These are phyloP conservation scores for Catagonus wagneri DNA, from an alignment of 2,113 vertebrate species.

Conservation along the genomic window DNA sequence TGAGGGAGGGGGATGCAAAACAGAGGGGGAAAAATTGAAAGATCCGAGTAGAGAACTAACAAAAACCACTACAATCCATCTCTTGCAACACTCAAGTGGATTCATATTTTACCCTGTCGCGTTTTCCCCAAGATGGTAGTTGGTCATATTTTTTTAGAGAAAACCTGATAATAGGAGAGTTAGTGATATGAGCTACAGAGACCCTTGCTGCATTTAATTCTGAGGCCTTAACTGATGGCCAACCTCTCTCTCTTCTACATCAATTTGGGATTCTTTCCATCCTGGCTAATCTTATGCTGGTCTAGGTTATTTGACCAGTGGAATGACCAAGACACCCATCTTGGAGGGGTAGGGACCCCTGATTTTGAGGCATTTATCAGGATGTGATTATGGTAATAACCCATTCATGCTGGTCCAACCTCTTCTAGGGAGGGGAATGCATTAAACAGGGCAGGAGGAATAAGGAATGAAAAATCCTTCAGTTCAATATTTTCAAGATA, in stretches of 20 bases:
- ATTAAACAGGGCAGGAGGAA: not conserved
- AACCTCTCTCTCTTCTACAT: not conserved
- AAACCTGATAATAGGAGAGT: not conserved
- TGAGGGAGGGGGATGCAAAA: not conserved
- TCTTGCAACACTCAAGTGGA: not conserved
- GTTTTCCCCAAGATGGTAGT: not conserved
- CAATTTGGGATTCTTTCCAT: not conserved
- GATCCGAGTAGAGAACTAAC: not conserved
- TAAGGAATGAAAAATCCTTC: not conserved
- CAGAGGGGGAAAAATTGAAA: not conserved
- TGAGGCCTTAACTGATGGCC: not conserved
- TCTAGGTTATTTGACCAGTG: not conserved
- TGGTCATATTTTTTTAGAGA: not conserved
- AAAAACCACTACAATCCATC: not conserved
- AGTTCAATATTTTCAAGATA: conserved; percentile 2
- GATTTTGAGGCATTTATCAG: not conserved
- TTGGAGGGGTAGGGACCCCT: not conserved
- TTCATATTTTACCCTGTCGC: not conserved
- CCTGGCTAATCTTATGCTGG: not conserved
- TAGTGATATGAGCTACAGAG: not conserved
- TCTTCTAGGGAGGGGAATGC: not conserved
- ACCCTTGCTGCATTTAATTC: not conserved
- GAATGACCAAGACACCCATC: not conserved
- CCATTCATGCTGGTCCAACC: not conserved
- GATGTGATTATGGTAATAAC: not conserved